phyloP scores from a whole-genome alignment of 1,140 invertebrate genomes.

The Gonatopus flavifemur region DNA sequence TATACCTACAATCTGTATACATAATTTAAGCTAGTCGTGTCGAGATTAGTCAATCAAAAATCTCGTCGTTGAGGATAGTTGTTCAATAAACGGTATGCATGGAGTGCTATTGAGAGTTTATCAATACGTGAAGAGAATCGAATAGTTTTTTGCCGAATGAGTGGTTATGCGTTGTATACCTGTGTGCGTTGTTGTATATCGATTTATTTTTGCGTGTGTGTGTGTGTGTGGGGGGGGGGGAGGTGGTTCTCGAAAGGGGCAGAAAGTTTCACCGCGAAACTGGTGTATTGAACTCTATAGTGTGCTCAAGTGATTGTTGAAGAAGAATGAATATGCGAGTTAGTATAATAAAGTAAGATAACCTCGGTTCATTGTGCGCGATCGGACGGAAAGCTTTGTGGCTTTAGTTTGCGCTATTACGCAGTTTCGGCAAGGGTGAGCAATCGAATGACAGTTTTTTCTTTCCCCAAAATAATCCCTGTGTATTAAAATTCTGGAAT shows the following conservation, averaged over 20 bases:
- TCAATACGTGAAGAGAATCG: no score
- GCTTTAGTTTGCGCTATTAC: slow-evolving; percentile 28
- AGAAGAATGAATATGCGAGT: slow-evolving; percentile 8
- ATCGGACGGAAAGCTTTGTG: slow-evolving; percentile 30
- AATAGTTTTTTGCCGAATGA: no score
- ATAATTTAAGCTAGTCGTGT: slow-evolving; percentile 28
- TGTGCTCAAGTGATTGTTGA: no score
- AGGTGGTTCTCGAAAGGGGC: no score
- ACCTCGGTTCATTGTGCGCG: slow-evolving; percentile 35
- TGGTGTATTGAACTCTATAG: no score
- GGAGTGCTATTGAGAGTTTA: no score
- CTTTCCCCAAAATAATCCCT: no score
- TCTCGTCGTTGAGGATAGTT: slow-evolving; percentile 20
- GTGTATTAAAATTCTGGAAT: no score
- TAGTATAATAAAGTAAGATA: slow-evolving; percentile 19
- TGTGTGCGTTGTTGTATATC: slow-evolving; percentile 8
- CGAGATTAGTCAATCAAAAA: slow-evolving; percentile 19
- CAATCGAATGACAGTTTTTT: no score
- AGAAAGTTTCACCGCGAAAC: no score
- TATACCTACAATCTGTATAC: slow-evolving; percentile 8
- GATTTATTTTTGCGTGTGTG: not conserved
- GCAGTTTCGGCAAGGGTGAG: no score
- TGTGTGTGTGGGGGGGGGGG: not conserved
- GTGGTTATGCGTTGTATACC: slow-evolving; percentile 13
- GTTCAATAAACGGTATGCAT: no score